Percentiles rank a stretch among this genome's conserved stretches.
These are phyloP conservation scores for Nebria ingens DNA, from an alignment of 1,140 invertebrate genomes.

Conservation along the genomic window DNA sequence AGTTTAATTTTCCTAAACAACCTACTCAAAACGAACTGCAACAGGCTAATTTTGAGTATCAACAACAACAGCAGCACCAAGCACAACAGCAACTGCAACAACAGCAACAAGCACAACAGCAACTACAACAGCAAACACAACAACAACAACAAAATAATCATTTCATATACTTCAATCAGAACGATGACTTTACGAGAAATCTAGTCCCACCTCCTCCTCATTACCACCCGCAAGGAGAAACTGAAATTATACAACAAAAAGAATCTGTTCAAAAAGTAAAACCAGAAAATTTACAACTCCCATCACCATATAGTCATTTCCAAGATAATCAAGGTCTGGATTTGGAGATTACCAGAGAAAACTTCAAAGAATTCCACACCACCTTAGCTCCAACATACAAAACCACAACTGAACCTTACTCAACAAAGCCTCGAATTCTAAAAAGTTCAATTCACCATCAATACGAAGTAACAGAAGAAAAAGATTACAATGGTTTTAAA, in stretches of 20 bases:
- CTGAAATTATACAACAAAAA: not conserved
- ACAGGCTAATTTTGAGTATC: no score
- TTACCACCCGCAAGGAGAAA: not conserved
- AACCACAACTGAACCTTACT: not conserved
- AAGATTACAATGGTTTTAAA: not conserved
- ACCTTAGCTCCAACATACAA: not conserved
- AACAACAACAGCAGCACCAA: no score
- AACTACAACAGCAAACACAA: no score
- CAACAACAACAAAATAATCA: no score
- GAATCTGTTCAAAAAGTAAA: not conserved
- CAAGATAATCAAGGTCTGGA: not conserved
- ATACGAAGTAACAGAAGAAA: constrained; percentile 10
- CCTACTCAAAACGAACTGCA: not conserved
- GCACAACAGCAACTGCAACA: no score
- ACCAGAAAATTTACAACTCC: not conserved
- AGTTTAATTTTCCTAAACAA: not conserved
- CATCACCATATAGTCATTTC: not conserved
- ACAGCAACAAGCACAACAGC: no score
- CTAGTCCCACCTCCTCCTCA: not conserved
- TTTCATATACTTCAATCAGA: not conserved
- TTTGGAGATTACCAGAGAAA: constrained; percentile 10
- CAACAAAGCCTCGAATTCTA: not conserved
- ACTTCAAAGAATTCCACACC: constrained; percentile 4
- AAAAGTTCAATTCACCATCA: no score
- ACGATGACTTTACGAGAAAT: constrained; percentile 1